These are phyloP conservation scores for Batillaria attramentaria DNA, from an alignment of 1,140 invertebrate species.

Conservation along the genomic window DNA sequence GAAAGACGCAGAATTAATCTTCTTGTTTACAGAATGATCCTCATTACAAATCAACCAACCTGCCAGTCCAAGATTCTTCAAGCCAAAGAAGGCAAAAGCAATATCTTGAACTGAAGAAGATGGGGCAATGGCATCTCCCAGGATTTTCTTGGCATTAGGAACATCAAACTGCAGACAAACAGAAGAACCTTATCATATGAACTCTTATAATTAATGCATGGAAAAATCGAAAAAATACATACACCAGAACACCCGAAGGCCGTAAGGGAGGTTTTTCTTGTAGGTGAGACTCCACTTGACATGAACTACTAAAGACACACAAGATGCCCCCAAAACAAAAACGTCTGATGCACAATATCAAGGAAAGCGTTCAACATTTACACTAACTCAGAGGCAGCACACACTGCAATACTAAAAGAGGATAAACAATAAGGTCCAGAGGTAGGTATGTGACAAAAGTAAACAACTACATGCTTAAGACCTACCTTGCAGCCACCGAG, in stretches of 20 bases:
- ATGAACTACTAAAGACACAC: too few relatives aligned
- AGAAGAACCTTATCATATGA: too few relatives aligned
- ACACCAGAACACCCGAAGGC: too few relatives aligned
- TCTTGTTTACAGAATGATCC: not conserved
- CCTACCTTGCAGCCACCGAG: slow-evolving; percentile 69
- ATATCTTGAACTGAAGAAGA: slow-evolving; percentile 67
- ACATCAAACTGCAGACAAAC: slow-evolving; percentile 52
- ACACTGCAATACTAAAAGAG: not conserved
- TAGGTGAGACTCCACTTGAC: too few relatives aligned
- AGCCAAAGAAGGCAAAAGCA: slow-evolving; percentile 67
- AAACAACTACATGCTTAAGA: too few relatives aligned
- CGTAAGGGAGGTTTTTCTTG: too few relatives aligned
- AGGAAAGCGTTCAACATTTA: not conserved
- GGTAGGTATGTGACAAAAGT: too few relatives aligned
- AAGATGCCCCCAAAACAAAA: too few relatives aligned
- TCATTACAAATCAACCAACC: slow-evolving; percentile 46
- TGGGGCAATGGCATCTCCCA: slow-evolving; percentile 72
- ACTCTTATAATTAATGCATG: too few relatives aligned
- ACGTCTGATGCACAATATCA: not conserved
- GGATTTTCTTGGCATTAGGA: slow-evolving; percentile 64
- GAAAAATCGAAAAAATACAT: too few relatives aligned
- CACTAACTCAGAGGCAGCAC: not conserved
- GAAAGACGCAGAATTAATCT: not conserved
- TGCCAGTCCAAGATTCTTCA: slow-evolving; percentile 70
- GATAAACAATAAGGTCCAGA: not conserved